Evolutionary conservation across 2,797 vertebrate genomes (phyloP), one percentile per base, ranked within the genome.

Genomic region (Sciurus carolinensis): DNA sequence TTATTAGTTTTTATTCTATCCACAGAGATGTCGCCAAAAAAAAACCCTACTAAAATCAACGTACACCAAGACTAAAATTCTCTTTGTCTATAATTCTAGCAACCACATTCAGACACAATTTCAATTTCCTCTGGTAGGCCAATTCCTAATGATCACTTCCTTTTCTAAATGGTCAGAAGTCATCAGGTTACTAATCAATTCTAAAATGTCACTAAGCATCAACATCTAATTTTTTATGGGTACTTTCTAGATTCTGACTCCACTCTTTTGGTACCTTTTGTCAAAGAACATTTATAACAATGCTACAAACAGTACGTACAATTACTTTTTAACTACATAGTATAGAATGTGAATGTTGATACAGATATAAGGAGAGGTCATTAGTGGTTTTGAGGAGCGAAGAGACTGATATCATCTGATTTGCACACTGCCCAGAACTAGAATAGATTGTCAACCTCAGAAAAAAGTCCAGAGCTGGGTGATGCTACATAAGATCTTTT

Each of bases 181-280:
- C 50, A 90, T 71, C 39, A 44, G 36, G 33, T 72, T 93, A 88
- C 10, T 83, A 86, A 87, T 39, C 36, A 93, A 77, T 52, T 82
- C 54, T 67, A 52, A 93, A 90, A 33, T 66, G 30, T 50, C 52
- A 12, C n/a, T 95, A 57, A 88, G 18, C 79, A 44, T 24, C 75
- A 30, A 69, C 67, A 76, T 80, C 39, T 79, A 66, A 18, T 44
- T 88, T 89, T 93, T 88, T 24, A 39, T 93, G 64, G 57, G 47
- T 83, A 54, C 13, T 91, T 84, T 79, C 66, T 95, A 88, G 66
- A 91, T 67, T 91, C 77, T 91, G 36, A 95, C 79, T 75, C 69
- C 1, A 91, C n/a, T 22, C 30, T 87, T 87, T 95, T 73, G 72
- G 15, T 7, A 39, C 52, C 52, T 62, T 42, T 93, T n/a, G 12